Conservation (phyloP, 2,113 vertebrate genomes). For the Lophochroa leadbeateri region DNA sequence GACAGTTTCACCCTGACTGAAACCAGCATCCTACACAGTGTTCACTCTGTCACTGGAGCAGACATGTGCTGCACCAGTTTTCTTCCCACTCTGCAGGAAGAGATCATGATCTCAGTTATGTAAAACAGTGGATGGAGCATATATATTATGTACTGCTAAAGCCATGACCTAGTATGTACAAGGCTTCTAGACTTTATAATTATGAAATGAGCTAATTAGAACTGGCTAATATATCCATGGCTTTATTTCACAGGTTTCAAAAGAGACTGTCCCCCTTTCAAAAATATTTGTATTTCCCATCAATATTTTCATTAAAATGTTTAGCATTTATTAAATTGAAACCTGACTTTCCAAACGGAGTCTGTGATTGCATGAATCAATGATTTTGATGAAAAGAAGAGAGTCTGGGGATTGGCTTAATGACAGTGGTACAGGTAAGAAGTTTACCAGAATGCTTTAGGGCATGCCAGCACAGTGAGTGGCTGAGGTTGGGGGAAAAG, state of each 20-base stretch:
- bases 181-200: not conserved
- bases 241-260: not conserved
- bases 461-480: not conserved
- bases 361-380: not conserved
- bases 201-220: not conserved
- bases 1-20: conserved; percentile 28
- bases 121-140: not conserved
- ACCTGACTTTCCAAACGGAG: not conserved
- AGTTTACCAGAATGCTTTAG: accelerated
- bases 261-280: not conserved
- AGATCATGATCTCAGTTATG: not conserved
- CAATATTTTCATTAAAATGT: not conserved
- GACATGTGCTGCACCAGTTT: not conserved
- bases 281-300: not conserved
- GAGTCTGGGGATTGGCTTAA: not conserved
- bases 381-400: not conserved
- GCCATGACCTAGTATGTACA: not conserved
- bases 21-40: not conserved
- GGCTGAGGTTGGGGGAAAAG: not conserved
- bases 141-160: not conserved
- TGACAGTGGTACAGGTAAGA: not conserved
- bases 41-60: not conserved
- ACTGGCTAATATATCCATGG: not conserved
- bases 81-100: conserved; percentile 14
- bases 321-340: not conserved